These are phyloP conservation scores for Mesocentrotus franciscanus DNA, from an alignment of 53 echinoderm and acorn worm species.

Conservation along the genomic window DNA sequence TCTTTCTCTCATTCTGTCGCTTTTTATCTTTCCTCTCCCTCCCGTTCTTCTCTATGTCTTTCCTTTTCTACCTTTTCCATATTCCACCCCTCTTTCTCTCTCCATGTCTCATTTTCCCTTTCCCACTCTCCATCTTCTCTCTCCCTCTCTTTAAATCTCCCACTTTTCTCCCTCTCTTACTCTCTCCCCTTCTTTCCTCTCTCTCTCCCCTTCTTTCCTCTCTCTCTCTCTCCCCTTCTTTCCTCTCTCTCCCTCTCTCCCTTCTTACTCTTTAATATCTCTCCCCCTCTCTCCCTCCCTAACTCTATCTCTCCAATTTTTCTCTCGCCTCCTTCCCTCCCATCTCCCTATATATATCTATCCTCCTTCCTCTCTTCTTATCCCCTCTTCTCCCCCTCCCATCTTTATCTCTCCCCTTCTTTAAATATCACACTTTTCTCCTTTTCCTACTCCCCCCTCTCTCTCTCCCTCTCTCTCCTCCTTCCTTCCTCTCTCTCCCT, in stretches of 20 bases:
- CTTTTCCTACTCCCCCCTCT: background rate
- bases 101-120: background rate
- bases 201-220: background rate
- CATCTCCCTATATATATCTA: background rate
- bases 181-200: background rate
- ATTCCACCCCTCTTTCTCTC: background rate
- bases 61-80: background rate
- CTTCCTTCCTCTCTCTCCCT: background rate
- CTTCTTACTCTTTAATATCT: background rate
- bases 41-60: background rate
- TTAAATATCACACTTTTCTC: background rate
- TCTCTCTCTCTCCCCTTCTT: background rate
- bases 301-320: background rate
- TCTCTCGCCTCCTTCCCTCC: background rate
- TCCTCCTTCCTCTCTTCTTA: background rate
- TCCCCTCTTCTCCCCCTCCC: background rate
- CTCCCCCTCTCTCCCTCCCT: background rate
- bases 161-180: background rate
- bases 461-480: background rate
- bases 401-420: background rate
- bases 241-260: background rate
- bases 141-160: background rate
- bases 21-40: conserved; percentile 2
- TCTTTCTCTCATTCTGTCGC: background rate
- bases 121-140: background rate